Percentiles rank a stretch among this genome's conserved stretches.
Evolutionary conservation across 2,113 vertebrate genomes (phyloP).

Genomic region (Andinoacara biseriatus): DNA sequence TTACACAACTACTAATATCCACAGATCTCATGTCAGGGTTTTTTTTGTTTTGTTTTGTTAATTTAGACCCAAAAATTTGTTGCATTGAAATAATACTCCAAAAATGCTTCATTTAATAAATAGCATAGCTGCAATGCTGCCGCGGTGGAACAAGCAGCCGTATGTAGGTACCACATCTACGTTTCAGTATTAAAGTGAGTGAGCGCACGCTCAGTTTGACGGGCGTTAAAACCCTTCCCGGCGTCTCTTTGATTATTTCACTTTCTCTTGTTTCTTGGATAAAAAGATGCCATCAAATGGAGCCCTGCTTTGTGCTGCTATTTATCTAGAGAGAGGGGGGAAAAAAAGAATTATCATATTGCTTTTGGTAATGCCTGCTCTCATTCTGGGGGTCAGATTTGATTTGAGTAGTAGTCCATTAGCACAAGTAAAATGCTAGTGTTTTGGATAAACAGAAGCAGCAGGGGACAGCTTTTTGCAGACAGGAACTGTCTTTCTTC

Average conservation of each 20-base stretch:
- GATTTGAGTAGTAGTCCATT: slow-evolving; percentile 96
- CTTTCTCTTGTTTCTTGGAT: slow-evolving; percentile 80
- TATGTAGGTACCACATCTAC: neutral
- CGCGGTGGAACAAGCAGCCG: neutral
- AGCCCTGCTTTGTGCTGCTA: slow-evolving; percentile 87
- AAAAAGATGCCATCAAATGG: slow-evolving; percentile 84
- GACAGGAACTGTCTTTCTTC: slow-evolving; percentile 83
- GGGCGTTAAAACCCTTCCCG: neutral
- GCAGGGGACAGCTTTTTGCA: slow-evolving; percentile 88
- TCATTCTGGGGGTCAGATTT: slow-evolving; percentile 93
- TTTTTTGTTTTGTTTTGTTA: neutral
- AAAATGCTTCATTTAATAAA: neutral
- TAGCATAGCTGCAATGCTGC: neutral
- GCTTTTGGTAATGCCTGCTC: slow-evolving; percentile 88
- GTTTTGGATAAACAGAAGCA: slow-evolving; percentile 98
- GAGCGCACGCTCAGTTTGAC: neutral
- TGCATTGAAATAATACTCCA: neutral
- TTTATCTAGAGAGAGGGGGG: slow-evolving; percentile 73
- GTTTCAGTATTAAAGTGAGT: slow-evolving; percentile 36
- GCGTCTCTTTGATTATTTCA: slow-evolving; percentile 24
- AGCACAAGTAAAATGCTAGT: slow-evolving; percentile 85
- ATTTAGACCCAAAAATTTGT: neutral
- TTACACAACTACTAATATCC: neutral
- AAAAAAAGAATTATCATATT: slow-evolving; percentile 84
- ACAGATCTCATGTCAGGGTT: neutral